Base-by-base conservation (phyloP, 2,888 invertebrate species). In the Cetonia aurata region DNA sequence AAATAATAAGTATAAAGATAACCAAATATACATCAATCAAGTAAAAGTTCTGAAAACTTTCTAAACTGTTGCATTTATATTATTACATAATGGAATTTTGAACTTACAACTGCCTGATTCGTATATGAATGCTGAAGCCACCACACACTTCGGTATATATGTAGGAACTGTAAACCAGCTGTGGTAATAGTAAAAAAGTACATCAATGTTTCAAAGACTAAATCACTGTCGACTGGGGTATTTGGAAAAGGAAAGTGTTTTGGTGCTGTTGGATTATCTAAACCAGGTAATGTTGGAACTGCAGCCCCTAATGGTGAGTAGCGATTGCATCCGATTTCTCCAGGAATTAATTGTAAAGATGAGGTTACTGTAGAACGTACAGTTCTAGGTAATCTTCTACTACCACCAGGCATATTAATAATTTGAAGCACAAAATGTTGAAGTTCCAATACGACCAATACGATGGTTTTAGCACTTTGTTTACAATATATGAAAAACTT, bases 71-170 rank as follows among this genome's bases (percentile, higher is more conserved):
- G 17, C 44, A 53, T 66, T 15, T 37, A 42, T 41, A 8, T 46
- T 6, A 53, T 37, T 44, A 41, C 17, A 44, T 4, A 25, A 25
- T 25, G 4, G 25, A 4, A 25, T 25, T 15, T 13, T 25, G 41
- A 48, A 80, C 88, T 86, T 86, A 97, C 98, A 90, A 98, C 90
- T 71, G 95, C 92, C 81, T 95, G 93, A 79, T 91, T 91, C 71
- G 93, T 94, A 81, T 95, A 92, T 0, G 97, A 96, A 81, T 98
- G 92, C 0, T 97, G 96, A 66, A 98, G 84, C 99, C 99, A 99
- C 97, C 98, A 99, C 12, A 96, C 93, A 1, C 96, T 97, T 77
- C 96, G 91, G 82, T 99, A 99, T 44, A 99, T 88, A 86, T 99
- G 96, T 50, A 99, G 87, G 82, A 97, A 96, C 85, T 99, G 99